These are phyloP conservation scores for Podarcis cretensis DNA, from an alignment of 2,113 vertebrate genomes.

Conservation along the genomic window DNA sequence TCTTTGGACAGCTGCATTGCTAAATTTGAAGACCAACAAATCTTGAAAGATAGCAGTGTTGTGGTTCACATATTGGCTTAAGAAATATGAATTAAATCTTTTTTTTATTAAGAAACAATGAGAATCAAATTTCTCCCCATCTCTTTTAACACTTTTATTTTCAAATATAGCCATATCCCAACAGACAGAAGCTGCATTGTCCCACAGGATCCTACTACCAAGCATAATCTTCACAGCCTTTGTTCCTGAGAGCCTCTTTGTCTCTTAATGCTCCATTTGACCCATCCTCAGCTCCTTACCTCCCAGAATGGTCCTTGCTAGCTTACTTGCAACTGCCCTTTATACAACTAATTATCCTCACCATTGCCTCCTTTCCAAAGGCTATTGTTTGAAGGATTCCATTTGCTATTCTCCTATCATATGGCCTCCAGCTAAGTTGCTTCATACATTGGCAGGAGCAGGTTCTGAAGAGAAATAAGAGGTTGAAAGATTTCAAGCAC, in stretches of 20 bases:
- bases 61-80: too few relatives aligned
- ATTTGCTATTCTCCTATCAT: conserved; percentile 30
- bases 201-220: neutral
- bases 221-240: neutral
- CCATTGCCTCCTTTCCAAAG: neutral
- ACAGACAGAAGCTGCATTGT: neutral
- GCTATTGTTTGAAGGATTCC: conserved; percentile 12
- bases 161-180: neutral
- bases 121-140: too few relatives aligned
- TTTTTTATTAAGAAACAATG: too few relatives aligned
- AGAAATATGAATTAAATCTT: too few relatives aligned
- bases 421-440: neutral
- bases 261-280: neutral
- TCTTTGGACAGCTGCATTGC: too few relatives aligned
- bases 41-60: too few relatives aligned
- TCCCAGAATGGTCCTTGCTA: neutral
- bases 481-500: conserved; percentile 43
- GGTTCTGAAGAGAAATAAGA: conserved; percentile 40
- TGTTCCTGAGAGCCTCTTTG: neutral
- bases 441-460: conserved; percentile 18
- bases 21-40: too few relatives aligned
- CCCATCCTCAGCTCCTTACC: neutral
- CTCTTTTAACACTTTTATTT: neutral
- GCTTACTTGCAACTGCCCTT: neutral
- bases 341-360: neutral